Evolutionary conservation across 1,140 invertebrate species (phyloP), one percentile per base, ranked within the genome.

Genomic region (Mactra quadrangularis): DNA sequence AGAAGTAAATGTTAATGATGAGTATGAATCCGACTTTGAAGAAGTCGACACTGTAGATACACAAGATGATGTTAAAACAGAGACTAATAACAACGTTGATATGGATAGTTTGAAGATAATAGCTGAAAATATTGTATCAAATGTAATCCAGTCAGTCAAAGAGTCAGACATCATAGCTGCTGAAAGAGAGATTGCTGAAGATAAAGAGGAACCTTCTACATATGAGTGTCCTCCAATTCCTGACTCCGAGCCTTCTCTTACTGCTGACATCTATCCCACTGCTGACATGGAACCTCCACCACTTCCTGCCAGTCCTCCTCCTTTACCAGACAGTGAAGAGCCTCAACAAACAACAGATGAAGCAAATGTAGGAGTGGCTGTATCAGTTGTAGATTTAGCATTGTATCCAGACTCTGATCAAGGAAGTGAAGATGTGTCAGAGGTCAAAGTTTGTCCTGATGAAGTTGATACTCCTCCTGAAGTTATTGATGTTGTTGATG

Each of bases 1-100:
- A 1, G 66, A 45, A 50, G 19, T 25, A 25, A 31, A 45, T 50
- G 25, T 22, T 38, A 55, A 81, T 22, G 62, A 35, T 68, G 45
- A 68, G 25, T 78, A 78, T 81, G 77, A 57, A 33, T 45, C 77
- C n/a, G 77, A 81, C 31, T 81, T 81, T 81, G 77, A 81, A 47
- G 52, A 70, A 22, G 64, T 19, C 29, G 64, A 66, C 22, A 81
- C 45, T 45, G 62, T 50, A 33, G n/a, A n/a, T n/a, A n/a, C n/a
- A n/a, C n/a, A n/a, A n/a, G n/a, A n/a, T n/a, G 45, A 79, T n/a
- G 3, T n/a, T 41, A 47, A 52, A 19, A 45, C 31, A 15, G 1
- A n/a, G 4, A n/a, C n/a, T n/a, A n/a, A n/a, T n/a, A n/a, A n/a
- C n/a, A n/a, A n/a, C n/a, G 62, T 66, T 47, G 64, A 75, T 41